A percentile compares a stretch with the other conserved stretches of the same genome.
phyloP scores from a whole-genome alignment of 2,797 vertebrate species.

The Acanthurus lineatus region DNA sequence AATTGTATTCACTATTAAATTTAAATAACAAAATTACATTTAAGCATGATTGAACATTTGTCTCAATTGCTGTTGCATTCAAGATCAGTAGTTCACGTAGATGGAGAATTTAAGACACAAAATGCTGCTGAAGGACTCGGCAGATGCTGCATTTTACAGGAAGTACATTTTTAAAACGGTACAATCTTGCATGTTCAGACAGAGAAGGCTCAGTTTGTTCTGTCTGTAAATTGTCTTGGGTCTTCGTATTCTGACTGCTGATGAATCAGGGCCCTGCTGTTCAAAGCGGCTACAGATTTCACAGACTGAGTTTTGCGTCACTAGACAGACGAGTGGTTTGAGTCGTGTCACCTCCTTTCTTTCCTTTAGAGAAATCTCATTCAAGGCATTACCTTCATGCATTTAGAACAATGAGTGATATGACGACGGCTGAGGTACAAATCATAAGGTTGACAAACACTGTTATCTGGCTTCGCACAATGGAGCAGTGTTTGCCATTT shows the following conservation, averaged over 20 bases:
- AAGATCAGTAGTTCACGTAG: no score
- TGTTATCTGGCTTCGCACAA: constrained; percentile 32
- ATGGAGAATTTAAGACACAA: neutral
- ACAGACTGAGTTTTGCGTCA: constrained; percentile 3
- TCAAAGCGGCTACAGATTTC: constrained; percentile 15
- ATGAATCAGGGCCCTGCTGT: constrained; percentile 23
- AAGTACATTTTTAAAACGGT: neutral
- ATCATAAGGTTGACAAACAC: constrained; percentile 50
- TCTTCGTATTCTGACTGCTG: neutral
- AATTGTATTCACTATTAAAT: no score
- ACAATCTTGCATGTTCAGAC: no score
- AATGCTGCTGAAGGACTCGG: neutral
- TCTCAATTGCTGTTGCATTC: no score
- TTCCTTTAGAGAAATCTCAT: constrained; percentile 25
- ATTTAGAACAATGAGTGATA: constrained; percentile 33
- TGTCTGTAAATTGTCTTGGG: constrained; percentile 2
- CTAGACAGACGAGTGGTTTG: neutral
- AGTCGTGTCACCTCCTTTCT: constrained; percentile 22
- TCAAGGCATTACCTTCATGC: constrained; percentile 31
- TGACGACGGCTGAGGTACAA: constrained; percentile 7
- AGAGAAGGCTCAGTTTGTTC: neutral
- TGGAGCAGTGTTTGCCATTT: constrained; percentile 42
- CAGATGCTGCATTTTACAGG: constrained; percentile 34
- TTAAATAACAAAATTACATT: no score
- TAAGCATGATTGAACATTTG: no score